Percentiles rank a stretch among this genome's conserved stretches.
phyloP scores from a whole-genome alignment of 2,888 invertebrate genomes.

The Pyrrhosoma nymphula region DNA sequence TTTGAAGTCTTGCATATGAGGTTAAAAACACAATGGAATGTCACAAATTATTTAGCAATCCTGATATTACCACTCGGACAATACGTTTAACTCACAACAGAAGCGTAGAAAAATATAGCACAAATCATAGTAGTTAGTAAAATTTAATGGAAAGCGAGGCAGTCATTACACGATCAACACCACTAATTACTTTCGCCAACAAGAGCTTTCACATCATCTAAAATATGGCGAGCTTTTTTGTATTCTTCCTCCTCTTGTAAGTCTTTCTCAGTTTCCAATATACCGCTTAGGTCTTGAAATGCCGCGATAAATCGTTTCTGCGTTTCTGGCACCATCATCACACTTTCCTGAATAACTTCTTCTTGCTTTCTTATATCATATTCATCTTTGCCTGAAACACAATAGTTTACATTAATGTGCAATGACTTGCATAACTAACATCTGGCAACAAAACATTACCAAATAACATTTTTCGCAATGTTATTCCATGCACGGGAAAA shows the following conservation, averaged over 20 bases:
- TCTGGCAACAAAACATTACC: not conserved
- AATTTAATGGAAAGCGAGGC: not conserved
- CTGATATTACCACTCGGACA: not conserved
- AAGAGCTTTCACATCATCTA: slow-evolving; percentile 78
- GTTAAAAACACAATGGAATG: not conserved
- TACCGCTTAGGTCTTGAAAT: slow-evolving; percentile 86
- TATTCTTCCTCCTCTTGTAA: slow-evolving; percentile 88
- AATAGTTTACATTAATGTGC: not conserved
- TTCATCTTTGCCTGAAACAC: slow-evolving; percentile 84
- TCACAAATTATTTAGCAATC: not conserved
- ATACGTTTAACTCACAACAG: not conserved
- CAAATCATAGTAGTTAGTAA: not conserved
- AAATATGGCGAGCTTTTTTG: slow-evolving; percentile 83
- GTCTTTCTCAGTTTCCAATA: slow-evolving; percentile 87
- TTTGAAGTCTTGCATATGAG: not conserved
- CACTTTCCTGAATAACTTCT: slow-evolving; percentile 92
- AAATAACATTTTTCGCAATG: not conserved
- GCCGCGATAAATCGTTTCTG: slow-evolving; percentile 88
- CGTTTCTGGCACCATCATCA: slow-evolving; percentile 96
- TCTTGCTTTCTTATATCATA: slow-evolving; percentile 90
- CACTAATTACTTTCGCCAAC: slow-evolving; percentile 7
- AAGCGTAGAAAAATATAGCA: slow-evolving; percentile 6
- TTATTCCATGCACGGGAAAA: too few species aligned
- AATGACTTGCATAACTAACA: not conserved
- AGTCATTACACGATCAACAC: not conserved